phyloP scores from a whole-genome alignment of 2,888 invertebrate species.

The Eupelmus urozonus region DNA sequence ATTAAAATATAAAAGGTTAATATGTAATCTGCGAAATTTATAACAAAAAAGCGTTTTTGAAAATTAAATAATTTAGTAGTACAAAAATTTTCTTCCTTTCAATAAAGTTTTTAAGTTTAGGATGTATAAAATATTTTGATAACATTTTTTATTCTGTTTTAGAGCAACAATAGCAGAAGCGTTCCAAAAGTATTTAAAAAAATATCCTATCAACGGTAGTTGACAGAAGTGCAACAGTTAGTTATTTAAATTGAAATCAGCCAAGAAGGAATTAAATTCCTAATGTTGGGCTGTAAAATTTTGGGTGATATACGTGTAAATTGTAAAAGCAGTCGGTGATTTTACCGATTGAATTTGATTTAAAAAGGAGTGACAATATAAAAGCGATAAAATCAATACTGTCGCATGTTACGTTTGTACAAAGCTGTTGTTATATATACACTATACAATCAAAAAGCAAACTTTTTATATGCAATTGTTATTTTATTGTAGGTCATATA shows the following conservation, averaged over 20 bases:
- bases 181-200: constrained; percentile 84
- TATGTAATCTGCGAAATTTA: background rate
- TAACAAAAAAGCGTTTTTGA: constrained; percentile 17
- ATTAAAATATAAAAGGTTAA: background rate
- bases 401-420: constrained; percentile 41
- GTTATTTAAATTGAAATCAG: constrained; percentile 17
- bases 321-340: constrained; percentile 12
- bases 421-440: constrained; percentile 52
- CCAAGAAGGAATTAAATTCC: constrained; percentile 11
- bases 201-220: constrained; percentile 69
- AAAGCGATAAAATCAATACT: constrained; percentile 10
- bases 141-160: too few relatives aligned
- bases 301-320: constrained; percentile 29
- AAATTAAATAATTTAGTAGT: constrained; percentile 12
- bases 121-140: too few relatives aligned
- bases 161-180: constrained; percentile 88
- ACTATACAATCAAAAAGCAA: constrained; percentile 48
- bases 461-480: constrained; percentile 56
- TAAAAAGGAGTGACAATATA: constrained; percentile 50
- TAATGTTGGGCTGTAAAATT: constrained; percentile 8
- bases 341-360: constrained; percentile 4
- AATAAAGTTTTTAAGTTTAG: too few relatives aligned
- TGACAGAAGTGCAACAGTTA: constrained; percentile 53
- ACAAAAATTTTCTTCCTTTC: too few relatives aligned
- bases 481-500: constrained; percentile 29